These are phyloP conservation scores for Enteromius afrohamiltoni DNA, from an alignment of 2,797 vertebrate species.

Conservation along the genomic window DNA sequence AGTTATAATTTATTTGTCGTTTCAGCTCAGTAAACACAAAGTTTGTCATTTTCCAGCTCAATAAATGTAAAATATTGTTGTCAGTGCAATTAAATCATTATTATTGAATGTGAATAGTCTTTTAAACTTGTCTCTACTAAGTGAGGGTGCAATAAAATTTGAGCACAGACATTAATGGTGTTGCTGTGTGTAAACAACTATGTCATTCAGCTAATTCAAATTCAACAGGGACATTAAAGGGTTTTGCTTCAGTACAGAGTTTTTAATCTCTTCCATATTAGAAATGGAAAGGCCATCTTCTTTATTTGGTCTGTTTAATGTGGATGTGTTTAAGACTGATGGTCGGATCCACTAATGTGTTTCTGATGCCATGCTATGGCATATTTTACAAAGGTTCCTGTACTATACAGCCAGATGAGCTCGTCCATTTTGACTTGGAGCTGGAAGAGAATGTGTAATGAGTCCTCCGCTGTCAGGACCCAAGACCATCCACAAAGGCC, in stretches of 20 bases:
- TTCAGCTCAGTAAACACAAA: neutral
- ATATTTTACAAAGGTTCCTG: constrained; percentile 6
- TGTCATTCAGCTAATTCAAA: constrained; percentile 31
- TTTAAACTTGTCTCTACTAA: neutral
- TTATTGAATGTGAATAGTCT: neutral
- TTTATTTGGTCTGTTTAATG: constrained; percentile 17
- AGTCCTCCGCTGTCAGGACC: constrained; percentile 71
- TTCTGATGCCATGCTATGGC: neutral
- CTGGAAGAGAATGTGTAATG: constrained; percentile 74
- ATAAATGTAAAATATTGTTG: neutral
- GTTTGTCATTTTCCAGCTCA: neutral
- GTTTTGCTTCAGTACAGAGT: neutral
- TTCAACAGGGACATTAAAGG: constrained; percentile 9
- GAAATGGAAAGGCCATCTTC: constrained; percentile 15
- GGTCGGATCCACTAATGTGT: constrained; percentile 18
- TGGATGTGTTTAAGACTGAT: constrained; percentile 23
- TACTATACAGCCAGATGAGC: constrained; percentile 21
- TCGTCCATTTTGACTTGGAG: constrained; percentile 62
- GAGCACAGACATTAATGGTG: neutral
- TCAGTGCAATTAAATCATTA: neutral
- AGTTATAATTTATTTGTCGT: neutral
- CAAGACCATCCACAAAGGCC: constrained; percentile 75
- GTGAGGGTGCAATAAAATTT: neutral
- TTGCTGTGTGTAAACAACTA: neutral
- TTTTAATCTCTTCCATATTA: constrained; percentile 5